Evolutionary conservation across 2,113 vertebrate genomes (phyloP).

Genomic region (Cottus gobio): DNA sequence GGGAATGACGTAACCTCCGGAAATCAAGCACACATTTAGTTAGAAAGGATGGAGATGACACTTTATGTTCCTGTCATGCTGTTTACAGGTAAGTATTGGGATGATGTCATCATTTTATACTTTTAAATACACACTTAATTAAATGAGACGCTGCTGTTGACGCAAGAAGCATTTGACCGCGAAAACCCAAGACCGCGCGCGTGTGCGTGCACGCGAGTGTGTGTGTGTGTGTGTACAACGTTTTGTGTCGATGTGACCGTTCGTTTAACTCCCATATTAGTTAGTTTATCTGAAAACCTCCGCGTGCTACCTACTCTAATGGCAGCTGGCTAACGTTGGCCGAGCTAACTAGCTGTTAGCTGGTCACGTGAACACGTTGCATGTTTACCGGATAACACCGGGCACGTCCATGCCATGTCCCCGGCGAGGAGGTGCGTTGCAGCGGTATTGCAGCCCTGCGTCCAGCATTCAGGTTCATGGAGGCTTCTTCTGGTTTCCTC

Average conservation of each 20-base stretch:
- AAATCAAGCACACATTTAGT: neutral
- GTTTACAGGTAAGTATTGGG: neutral
- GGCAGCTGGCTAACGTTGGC: neutral
- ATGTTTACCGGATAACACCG: conserved; percentile 44
- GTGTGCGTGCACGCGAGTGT: neutral
- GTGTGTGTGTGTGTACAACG: neutral
- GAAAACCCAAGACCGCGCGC: neutral
- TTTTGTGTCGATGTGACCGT: neutral
- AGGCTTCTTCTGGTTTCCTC: conserved; percentile 1
- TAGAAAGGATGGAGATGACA: neutral
- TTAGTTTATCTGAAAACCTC: neutral
- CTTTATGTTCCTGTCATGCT: neutral
- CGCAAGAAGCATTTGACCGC: neutral
- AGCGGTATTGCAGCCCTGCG: neutral
- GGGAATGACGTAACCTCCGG: neutral
- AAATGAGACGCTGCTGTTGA: too few relatives aligned
- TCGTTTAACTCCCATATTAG: neutral
- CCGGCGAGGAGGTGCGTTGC: conserved; percentile 8
- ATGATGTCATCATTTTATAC: neutral
- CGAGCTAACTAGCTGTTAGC: neutral
- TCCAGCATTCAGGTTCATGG: conserved; percentile 16
- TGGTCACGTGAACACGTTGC: neutral
- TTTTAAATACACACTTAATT: too few relatives aligned
- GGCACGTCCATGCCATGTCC: neutral
- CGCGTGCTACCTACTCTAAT: neutral